Percentiles rank a stretch among this genome's conserved stretches.
Evolutionary conservation across 2,113 vertebrate species (phyloP).

Genomic region (Lophura nycthemera): DNA sequence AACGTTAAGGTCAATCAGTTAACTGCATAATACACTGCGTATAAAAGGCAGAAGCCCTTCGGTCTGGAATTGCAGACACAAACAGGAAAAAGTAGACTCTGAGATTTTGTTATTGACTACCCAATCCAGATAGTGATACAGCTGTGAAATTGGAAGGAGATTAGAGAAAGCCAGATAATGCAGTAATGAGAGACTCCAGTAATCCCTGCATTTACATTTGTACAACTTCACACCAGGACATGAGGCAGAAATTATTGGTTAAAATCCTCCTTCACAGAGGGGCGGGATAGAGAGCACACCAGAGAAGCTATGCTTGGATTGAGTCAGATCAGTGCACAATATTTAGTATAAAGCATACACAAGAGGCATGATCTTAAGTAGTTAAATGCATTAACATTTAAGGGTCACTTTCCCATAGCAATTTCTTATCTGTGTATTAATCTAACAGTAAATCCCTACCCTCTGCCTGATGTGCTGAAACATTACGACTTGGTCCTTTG

Average conservation of each 20-base stretch:
- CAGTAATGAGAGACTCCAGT: background rate
- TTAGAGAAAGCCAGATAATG: background rate
- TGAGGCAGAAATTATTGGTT: accelerated
- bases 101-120: background rate
- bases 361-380: background rate
- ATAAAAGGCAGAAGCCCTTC: background rate
- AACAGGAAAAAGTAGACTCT: background rate
- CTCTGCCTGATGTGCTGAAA: background rate
- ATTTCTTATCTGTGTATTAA: background rate
- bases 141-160: background rate
- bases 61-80: background rate
- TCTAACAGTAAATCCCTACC: background rate
- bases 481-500: background rate
- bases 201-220: background rate
- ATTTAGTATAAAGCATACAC: accelerated
- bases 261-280: background rate
- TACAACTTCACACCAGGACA: background rate
- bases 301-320: background rate
- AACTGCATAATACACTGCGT: accelerated
- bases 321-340: background rate
- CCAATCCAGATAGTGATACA: background rate
- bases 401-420: background rate
- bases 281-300: background rate
- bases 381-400: background rate
- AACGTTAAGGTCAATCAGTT: background rate